Base-by-base conservation (phyloP, 2,888 invertebrate genomes). In the Ectemnius lituratus region DNA sequence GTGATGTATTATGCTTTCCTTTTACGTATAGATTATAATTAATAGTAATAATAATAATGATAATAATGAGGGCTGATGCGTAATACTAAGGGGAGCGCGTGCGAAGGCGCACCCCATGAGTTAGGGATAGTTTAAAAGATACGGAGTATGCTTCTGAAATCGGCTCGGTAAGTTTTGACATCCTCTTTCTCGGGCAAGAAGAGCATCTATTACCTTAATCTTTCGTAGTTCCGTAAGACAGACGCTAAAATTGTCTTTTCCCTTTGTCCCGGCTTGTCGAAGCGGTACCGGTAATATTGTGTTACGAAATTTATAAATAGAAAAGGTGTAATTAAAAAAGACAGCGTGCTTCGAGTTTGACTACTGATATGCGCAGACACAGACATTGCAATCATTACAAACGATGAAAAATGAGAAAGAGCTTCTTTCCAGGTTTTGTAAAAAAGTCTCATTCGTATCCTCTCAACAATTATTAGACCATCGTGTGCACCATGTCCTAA, bases 81-180 rank as follows among this genome's bases (percentile, higher is more conserved):
- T 87, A 87, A 88, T 88, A 88, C 85, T 88, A 88, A 86, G 80
- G 75, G 84, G 85, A 78, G 82, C 81, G 37, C 37, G 37, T 37
- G 37, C 37, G 37, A 37, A 11, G 37, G 78, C 85, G 75, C 75
- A 67, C 80, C 84, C 80, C 82, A 67, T 73, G 79, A 84, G 84
- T 82, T 71, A 76, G 69, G 75, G 73, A 62, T 83, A 66, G 56
- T 74, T 80, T 57, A 83, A 75, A 77, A 76, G 70, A 80, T 72
- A 81, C 65, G 76, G 76, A 82, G 79, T 75, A 79, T 75, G 78
- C 79, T 76, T 72, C 74, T 73, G 73, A 83, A 81, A 81, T 71
- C 76, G 71, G 37, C 37, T 67, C 67, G 75, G 72, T 66, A 76
- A 70, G 72, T 67, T 75, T 76, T 47, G 28, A 70, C 70, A 56